Conservation (phyloP, 2,113 vertebrate genomes). For the Athene cunicularia region DNA sequence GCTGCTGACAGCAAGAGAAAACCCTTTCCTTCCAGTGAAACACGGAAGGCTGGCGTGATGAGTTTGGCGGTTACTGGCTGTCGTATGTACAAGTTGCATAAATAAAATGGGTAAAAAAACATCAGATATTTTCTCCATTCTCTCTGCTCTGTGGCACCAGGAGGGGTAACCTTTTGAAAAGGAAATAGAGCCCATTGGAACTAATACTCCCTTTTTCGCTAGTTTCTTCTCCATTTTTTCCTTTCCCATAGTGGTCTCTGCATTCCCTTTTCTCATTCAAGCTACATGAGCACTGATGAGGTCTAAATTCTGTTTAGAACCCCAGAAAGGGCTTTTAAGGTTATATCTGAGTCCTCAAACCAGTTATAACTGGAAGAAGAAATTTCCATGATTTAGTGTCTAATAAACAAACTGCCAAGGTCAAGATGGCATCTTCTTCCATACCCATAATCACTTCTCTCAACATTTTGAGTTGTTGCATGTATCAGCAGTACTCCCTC, state of each 20-base stretch:
- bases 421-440: slow-evolving; percentile 33
- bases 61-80: neutral
- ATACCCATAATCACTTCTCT: slow-evolving; percentile 4
- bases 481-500: neutral
- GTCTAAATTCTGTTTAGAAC: slow-evolving; percentile 2
- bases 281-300: neutral
- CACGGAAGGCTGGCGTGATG: neutral
- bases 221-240: neutral
- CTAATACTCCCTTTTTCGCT: neutral
- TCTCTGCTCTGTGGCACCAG: neutral
- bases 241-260: neutral
- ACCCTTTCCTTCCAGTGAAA: neutral
- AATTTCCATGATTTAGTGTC: slow-evolving; percentile 7
- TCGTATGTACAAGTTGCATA: rapidly evolving
- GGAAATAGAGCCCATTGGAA: neutral
- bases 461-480: slow-evolving; percentile 22
- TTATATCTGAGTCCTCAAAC: neutral
- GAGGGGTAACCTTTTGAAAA: neutral
- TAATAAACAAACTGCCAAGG: slow-evolving; percentile 9
- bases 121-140: neutral
- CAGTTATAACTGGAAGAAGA: slow-evolving; percentile 30
- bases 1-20: neutral
- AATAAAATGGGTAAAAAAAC: neutral
- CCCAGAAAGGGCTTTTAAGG: slow-evolving; percentile 16
- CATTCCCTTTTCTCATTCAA: neutral